Conservation (phyloP, 2,113 vertebrate species). For the Neolamprologus kungweensis region DNA sequence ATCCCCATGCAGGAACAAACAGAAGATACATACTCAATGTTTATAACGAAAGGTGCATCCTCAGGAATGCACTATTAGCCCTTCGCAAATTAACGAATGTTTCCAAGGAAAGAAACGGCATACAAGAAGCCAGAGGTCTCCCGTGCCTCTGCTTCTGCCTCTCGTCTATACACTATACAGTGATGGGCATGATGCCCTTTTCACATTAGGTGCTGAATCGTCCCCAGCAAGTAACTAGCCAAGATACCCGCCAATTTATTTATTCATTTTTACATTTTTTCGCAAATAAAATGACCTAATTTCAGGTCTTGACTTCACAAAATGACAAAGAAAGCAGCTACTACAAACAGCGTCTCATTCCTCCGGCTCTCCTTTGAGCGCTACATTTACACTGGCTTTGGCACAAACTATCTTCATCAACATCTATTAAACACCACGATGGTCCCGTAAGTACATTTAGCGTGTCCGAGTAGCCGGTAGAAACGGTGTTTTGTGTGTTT, state of each 20-base stretch:
- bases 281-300: neutral
- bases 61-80: constrained; percentile 52
- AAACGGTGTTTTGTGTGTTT: neutral
- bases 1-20: constrained; percentile 3
- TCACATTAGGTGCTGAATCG: neutral
- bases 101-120: neutral
- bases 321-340: neutral
- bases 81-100: constrained; percentile 59
- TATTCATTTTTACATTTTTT: neutral
- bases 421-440: neutral
- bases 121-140: neutral
- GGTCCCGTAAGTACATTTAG: neutral
- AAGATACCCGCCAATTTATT: neutral
- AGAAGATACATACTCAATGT: neutral
- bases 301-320: neutral
- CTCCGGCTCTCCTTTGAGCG: neutral
- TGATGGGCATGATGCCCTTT: neutral
- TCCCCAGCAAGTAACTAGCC: neutral
- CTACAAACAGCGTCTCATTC: neutral
- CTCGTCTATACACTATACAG: constrained; percentile 20
- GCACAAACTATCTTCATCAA: neutral
- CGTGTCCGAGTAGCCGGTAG: neutral
- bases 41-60: constrained; percentile 28
- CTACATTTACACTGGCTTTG: constrained; percentile 23
- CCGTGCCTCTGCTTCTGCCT: neutral